These are phyloP conservation scores for Metallyticus violacea DNA, from an alignment of 2,888 invertebrate species.

Conservation along the genomic window DNA sequence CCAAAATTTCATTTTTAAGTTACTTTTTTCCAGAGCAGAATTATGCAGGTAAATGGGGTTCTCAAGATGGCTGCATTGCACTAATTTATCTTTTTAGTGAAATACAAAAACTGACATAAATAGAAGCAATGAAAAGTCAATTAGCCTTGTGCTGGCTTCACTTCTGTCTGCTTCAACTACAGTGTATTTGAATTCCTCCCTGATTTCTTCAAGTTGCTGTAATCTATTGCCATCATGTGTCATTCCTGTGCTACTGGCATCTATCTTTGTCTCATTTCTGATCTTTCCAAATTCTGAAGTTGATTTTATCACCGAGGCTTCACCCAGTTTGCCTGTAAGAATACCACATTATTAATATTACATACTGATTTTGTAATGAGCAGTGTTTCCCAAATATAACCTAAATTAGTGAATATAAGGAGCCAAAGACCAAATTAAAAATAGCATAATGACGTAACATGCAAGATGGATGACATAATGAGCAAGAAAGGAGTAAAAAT, in stretches of 20 bases:
- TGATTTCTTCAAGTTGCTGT: conserved; percentile 33
- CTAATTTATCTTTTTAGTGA: background rate
- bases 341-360: background rate
- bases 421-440: too few relatives aligned
- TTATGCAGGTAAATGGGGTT: background rate
- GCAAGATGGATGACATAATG: too few relatives aligned
- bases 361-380: background rate
- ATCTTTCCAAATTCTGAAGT: background rate
- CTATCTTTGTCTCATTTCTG: background rate
- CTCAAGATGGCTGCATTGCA: background rate
- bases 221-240: conserved; percentile 31
- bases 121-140: background rate
- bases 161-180: background rate
- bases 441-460: too few relatives aligned
- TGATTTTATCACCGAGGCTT: background rate
- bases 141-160: background rate
- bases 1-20: background rate
- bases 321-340: conserved; percentile 21
- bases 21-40: background rate
- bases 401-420: too few relatives aligned
- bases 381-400: too few relatives aligned
- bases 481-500: background rate
- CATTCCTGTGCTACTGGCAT: background rate
- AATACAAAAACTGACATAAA: background rate
- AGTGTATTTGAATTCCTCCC: conserved; percentile 3